A percentile compares a stretch with the other conserved stretches of the same genome.
Evolutionary conservation across 2,888 invertebrate species (phyloP).

Genomic region (Pyrochroa serraticornis): DNA sequence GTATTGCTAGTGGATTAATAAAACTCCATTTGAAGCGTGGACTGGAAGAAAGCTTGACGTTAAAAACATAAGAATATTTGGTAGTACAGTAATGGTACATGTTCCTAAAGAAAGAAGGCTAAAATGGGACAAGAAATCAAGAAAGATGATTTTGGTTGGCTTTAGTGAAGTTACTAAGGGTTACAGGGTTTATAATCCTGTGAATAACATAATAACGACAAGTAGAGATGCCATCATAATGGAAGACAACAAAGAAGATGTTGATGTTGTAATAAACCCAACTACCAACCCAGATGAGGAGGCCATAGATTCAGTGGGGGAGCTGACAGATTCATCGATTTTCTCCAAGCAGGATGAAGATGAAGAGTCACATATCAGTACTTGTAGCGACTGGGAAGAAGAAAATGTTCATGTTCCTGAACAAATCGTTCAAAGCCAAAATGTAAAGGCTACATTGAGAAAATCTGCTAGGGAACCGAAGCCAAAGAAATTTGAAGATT

Average conservation of each 20-base stretch:
- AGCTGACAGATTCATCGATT: too few relatives aligned
- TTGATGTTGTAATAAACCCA: not conserved
- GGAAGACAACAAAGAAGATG: not conserved
- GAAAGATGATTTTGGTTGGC: slow-evolving; percentile 38
- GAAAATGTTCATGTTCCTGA: too few relatives aligned
- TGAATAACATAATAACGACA: slow-evolving; percentile 23
- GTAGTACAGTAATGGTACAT: slow-evolving; percentile 42
- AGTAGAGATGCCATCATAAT: slow-evolving; percentile 31
- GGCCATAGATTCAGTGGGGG: not conserved
- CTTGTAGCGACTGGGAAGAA: too few relatives aligned
- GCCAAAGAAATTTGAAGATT: too few relatives aligned
- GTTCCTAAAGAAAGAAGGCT: slow-evolving; percentile 43
- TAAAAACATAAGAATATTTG: slow-evolving; percentile 44
- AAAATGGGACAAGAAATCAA: slow-evolving; percentile 45
- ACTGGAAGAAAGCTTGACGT: slow-evolving; percentile 44
- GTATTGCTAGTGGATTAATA: slow-evolving; percentile 19
- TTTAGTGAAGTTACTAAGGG: slow-evolving; percentile 40
- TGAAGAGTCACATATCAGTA: too few relatives aligned
- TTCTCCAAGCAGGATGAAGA: too few relatives aligned
- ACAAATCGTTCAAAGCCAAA: too few relatives aligned
- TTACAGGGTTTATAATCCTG: slow-evolving; percentile 37
- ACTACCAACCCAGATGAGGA: not conserved
- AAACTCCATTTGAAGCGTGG: slow-evolving; percentile 48
- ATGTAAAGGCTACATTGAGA: too few relatives aligned
- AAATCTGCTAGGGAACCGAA: too few relatives aligned